phyloP scores from a whole-genome alignment of 1,140 invertebrate genomes.

The Ditylenchus dipsaci region DNA sequence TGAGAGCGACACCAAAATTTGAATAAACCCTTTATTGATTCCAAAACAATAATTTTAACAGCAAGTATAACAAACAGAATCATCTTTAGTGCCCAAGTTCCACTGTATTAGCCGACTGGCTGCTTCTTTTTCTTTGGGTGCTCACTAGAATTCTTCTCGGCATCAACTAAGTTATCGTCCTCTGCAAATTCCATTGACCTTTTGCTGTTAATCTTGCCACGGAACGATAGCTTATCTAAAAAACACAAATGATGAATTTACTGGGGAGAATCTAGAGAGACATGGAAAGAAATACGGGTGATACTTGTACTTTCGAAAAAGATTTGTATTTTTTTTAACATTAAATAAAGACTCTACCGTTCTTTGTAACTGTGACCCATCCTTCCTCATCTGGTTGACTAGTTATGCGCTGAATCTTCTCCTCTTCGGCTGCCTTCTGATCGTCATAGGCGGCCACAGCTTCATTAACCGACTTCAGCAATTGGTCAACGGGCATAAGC shows the following conservation, averaged over 20 bases:
- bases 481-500: neutral
- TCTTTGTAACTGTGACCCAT: constrained; percentile 17
- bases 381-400: constrained; percentile 7
- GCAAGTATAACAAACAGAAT: too few species aligned
- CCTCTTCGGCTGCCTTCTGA: neutral
- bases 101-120: neutral
- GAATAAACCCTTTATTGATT: too few species aligned
- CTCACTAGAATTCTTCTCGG: neutral
- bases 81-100: too few species aligned
- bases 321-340: too few species aligned
- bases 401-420: neutral
- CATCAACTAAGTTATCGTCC: neutral
- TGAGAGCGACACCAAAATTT: too few species aligned
- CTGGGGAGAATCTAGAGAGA: too few species aligned
- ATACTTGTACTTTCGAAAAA: too few species aligned
- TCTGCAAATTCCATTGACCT: neutral
- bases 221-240: constrained; percentile 27
- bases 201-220: constrained; percentile 8
- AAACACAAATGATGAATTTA: neutral
- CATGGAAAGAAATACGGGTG: too few species aligned
- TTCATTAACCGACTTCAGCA: neutral
- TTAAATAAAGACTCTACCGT: neutral
- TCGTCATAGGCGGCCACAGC: neutral
- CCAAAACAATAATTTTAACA: too few species aligned
- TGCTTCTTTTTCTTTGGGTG: neutral